Evolutionary conservation across 2,113 vertebrate species (phyloP).

Genomic region (Eurystomus gularis): DNA sequence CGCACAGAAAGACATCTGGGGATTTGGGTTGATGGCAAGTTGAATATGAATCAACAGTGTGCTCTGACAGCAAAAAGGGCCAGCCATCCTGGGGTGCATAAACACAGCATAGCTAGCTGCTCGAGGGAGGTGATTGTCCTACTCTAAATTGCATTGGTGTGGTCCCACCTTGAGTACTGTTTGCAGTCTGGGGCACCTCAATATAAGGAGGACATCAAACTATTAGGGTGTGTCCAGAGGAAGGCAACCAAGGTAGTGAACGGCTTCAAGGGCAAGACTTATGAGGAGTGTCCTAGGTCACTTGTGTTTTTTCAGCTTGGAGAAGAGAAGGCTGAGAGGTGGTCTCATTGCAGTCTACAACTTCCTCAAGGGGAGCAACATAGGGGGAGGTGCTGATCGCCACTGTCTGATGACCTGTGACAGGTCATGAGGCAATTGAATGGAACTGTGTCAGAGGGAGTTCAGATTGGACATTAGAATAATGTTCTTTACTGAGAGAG

Average conservation of each 20-base stretch:
- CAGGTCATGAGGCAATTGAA: not conserved
- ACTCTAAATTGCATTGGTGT: not conserved
- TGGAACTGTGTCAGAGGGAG: not conserved
- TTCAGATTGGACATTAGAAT: too few species aligned
- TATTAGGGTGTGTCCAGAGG: too few species aligned
- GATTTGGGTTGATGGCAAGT: not conserved
- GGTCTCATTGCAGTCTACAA: too few species aligned
- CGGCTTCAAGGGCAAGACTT: too few species aligned
- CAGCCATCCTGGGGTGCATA: too few species aligned
- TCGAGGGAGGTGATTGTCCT: not conserved
- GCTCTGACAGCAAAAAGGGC: too few species aligned
- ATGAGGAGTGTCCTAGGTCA: too few species aligned
- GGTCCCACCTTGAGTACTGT: rapidly evolving
- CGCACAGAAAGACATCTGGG: not conserved
- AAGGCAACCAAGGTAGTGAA: too few species aligned
- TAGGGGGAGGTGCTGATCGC: not conserved
- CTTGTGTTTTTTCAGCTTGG: too few species aligned
- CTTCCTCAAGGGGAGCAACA: too few species aligned
- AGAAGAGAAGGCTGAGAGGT: not conserved
- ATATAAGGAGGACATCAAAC: not conserved
- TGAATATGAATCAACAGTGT: not conserved
- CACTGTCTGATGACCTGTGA: not conserved
- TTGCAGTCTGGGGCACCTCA: not conserved
- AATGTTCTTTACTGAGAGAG: not conserved
- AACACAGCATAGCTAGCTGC: too few species aligned